phyloP scores from a whole-genome alignment of 30 jellyfish, hydroid and myxozoan genomes.

The Hydractinia symbiolongicarpus region DNA sequence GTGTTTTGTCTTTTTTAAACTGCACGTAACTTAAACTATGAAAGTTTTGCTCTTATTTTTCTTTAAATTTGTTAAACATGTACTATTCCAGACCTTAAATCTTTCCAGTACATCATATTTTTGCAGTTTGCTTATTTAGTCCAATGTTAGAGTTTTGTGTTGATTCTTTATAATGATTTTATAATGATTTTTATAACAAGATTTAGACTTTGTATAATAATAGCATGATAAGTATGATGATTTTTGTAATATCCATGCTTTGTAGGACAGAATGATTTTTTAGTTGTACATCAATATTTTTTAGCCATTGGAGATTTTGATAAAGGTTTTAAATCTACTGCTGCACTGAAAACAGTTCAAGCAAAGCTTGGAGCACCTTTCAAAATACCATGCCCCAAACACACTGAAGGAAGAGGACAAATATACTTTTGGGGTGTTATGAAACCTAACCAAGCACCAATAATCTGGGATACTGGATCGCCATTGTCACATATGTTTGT shows the following conservation, averaged over 20 bases:
- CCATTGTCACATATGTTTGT: not conserved
- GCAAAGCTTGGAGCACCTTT: conserved; percentile 25
- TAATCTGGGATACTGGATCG: conserved; percentile 15
- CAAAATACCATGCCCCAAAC: conserved; percentile 16
- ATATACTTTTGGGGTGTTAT: conserved; percentile 34
- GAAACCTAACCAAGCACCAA: not conserved
- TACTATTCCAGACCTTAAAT: too few species aligned
- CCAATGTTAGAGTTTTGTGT: too few species aligned
- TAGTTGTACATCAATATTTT: not conserved
- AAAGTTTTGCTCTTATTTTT: too few species aligned
- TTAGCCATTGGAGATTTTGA: conserved; percentile 20
- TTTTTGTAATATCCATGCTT: too few species aligned
- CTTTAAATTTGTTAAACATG: not conserved
- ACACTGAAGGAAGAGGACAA: conserved; percentile 26
- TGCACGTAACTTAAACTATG: not conserved
- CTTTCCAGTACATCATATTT: too few species aligned
- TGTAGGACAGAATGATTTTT: too few species aligned
- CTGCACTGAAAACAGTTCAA: not conserved
- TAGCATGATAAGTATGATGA: too few species aligned
- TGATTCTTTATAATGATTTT: too few species aligned
- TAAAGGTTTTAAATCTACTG: not conserved
- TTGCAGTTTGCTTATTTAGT: too few species aligned
- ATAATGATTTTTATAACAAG: too few species aligned
- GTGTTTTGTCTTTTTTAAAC: not conserved
- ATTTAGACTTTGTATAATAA: too few species aligned